These are phyloP conservation scores for Sminthurinus aureus DNA, from an alignment of 2,888 invertebrate species.

Conservation along the genomic window DNA sequence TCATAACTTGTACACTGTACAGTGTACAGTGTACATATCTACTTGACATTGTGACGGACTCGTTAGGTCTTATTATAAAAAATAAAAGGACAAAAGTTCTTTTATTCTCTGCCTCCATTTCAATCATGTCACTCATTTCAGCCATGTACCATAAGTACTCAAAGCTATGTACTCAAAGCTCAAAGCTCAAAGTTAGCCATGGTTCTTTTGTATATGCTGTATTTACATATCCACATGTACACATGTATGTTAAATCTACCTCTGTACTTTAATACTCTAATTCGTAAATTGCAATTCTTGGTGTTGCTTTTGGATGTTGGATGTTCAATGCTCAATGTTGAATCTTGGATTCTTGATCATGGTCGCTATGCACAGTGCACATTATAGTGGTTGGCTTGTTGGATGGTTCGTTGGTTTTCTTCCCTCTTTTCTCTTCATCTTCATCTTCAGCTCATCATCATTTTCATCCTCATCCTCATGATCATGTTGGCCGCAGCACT, in stretches of 20 bases:
- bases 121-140: no score
- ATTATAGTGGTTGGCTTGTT: no score
- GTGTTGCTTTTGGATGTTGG: background rate
- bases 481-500: background rate
- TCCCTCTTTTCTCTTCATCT: background rate
- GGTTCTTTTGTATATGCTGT: background rate
- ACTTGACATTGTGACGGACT: no score
- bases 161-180: no score
- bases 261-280: background rate
- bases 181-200: no score
- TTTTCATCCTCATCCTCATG: background rate
- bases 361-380: no score
- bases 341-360: no score
- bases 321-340: background rate
- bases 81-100: slow-evolving; percentile 32
- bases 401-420: background rate
- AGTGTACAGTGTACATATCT: no score
- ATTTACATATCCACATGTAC: background rate
- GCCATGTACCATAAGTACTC: no score
- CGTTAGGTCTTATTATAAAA: slow-evolving; percentile 48
- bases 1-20: no score
- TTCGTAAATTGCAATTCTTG: slow-evolving; percentile 1
- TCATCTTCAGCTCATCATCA: background rate
- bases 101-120: slow-evolving; percentile 2
- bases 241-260: background rate